Evolutionary conservation across 2,888 invertebrate genomes (phyloP).

Genomic region (Eilema depressum): DNA sequence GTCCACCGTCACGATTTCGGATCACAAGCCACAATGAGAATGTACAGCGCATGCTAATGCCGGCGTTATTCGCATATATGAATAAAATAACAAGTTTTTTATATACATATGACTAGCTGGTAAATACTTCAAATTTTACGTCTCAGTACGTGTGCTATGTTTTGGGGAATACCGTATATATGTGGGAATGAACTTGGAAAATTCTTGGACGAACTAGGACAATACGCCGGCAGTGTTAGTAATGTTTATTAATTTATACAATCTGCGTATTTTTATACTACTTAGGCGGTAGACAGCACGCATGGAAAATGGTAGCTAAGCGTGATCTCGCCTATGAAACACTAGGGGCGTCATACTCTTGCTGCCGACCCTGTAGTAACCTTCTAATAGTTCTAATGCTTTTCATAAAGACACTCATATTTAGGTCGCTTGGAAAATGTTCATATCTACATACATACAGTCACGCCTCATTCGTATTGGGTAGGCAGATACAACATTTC

Average conservation of each 20-base stretch:
- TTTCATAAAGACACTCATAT: too few species aligned
- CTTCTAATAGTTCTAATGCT: too few species aligned
- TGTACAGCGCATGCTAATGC: slow-evolving; percentile 77
- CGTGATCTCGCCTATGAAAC: too few species aligned
- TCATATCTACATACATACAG: too few species aligned
- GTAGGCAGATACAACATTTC: too few species aligned
- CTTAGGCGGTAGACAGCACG: too few species aligned
- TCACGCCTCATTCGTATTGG: too few species aligned
- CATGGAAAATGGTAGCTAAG: too few species aligned
- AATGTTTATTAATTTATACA: background rate
- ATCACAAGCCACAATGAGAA: slow-evolving; percentile 78
- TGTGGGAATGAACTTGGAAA: slow-evolving; percentile 40
- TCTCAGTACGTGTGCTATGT: slow-evolving; percentile 32
- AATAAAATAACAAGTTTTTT: slow-evolving; percentile 67
- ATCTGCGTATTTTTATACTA: too few species aligned
- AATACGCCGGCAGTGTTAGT: background rate
- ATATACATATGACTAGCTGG: slow-evolving; percentile 60
- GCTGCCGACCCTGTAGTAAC: too few species aligned
- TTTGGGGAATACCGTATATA: slow-evolving; percentile 47
- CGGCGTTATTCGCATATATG: slow-evolving; percentile 74
- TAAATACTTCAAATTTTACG: slow-evolving; percentile 50
- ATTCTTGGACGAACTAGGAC: slow-evolving; percentile 17
- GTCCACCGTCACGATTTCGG: slow-evolving; percentile 75
- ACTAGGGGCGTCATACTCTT: too few species aligned
- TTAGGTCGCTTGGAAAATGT: too few species aligned